Evolutionary conservation across 2,797 vertebrate genomes (phyloP).

Genomic region (Furcifer pardalis): DNA sequence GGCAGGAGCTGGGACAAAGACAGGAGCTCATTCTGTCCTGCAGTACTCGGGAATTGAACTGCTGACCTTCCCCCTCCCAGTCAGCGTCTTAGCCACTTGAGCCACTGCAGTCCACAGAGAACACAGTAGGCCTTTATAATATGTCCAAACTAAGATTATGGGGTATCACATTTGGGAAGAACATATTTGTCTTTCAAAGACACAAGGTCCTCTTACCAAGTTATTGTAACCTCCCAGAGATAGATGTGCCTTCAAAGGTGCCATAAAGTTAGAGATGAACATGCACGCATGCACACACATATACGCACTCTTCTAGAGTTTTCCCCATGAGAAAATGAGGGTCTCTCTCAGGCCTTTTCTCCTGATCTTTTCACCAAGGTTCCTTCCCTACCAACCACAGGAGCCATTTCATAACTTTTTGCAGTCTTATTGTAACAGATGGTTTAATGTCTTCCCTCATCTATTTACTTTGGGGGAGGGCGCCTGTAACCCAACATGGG

Average conservation of each 20-base stretch:
- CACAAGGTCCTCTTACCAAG: background rate
- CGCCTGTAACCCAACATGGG: too few relatives aligned
- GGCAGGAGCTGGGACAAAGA: too few relatives aligned
- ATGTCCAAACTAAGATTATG: background rate
- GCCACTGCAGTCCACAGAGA: too few relatives aligned
- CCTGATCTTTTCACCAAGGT: background rate
- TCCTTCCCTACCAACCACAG: background rate
- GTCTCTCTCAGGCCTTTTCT: background rate
- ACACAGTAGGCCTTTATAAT: background rate
- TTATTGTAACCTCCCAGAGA: background rate
- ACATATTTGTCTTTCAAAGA: background rate
- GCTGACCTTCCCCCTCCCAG: too few relatives aligned
- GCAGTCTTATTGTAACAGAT: background rate
- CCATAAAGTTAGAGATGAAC: background rate
- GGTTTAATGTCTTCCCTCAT: background rate
- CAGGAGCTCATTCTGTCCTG: too few relatives aligned
- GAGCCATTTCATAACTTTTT: background rate
- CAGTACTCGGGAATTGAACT: too few relatives aligned
- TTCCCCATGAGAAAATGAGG: too few relatives aligned
- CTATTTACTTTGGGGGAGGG: too few relatives aligned
- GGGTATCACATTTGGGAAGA: background rate
- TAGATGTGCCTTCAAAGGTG: background rate
- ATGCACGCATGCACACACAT: too few relatives aligned
- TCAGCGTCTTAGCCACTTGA: too few relatives aligned
- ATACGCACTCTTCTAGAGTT: background rate